These are phyloP conservation scores for Poecilia picta DNA, from an alignment of 2,797 vertebrate species.

Conservation along the genomic window DNA sequence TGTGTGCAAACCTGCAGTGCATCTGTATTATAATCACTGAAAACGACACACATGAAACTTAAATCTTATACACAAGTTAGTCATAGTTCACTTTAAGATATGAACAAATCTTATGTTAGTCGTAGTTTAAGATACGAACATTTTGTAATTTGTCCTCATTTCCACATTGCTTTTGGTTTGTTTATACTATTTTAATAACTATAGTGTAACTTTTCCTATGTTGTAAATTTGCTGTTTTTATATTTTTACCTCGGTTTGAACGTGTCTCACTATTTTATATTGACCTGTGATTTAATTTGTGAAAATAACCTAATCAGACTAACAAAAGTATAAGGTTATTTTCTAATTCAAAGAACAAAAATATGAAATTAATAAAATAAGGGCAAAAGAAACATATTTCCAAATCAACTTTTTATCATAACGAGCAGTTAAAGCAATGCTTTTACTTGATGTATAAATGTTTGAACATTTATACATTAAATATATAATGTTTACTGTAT, in stretches of 20 bases:
- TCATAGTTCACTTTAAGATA: too few relatives aligned
- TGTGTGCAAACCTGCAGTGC: not conserved
- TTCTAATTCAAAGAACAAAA: not conserved
- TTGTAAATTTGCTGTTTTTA: not conserved
- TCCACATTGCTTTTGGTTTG: not conserved
- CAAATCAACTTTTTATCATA: not conserved
- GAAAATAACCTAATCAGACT: not conserved
- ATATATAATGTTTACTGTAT: not conserved
- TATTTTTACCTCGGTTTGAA: not conserved
- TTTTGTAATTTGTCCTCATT: not conserved
- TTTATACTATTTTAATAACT: not conserved
- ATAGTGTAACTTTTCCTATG: not conserved
- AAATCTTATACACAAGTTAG: not conserved
- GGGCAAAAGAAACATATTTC: not conserved
- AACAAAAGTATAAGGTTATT: not conserved
- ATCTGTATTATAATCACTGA: not conserved
- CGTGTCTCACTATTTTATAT: not conserved
- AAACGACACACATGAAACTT: not conserved
- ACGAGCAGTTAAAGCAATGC: not conserved
- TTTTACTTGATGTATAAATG: too few relatives aligned
- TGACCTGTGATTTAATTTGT: not conserved
- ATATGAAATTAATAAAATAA: not conserved
- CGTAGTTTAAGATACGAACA: not conserved
- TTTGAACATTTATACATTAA: not conserved
- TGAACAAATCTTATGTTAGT: too few relatives aligned